A percentile compares a stretch with the other conserved stretches of the same genome.
Evolutionary conservation across 1,140 invertebrate genomes (phyloP).

Genomic region (Heliconius hermathena): DNA sequence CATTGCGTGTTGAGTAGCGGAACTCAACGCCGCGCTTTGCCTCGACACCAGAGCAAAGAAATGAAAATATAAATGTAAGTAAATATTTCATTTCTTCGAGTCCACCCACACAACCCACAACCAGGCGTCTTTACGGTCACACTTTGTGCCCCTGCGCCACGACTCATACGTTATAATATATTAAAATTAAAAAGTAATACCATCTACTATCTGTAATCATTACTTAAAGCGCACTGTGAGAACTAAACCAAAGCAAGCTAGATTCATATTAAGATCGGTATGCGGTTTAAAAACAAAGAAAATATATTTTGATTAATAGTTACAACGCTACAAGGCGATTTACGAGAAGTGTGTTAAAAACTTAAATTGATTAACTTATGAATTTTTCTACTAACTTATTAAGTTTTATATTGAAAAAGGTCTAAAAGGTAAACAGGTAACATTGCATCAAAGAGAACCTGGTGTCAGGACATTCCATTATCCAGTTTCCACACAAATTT

Average conservation of each 20-base stretch:
- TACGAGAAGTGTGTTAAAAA: not conserved
- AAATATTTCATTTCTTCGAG: too few species aligned
- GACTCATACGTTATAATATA: too few species aligned
- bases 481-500: too few species aligned
- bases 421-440: not conserved
- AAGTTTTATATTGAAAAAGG: not conserved
- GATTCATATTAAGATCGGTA: slow-evolving; percentile 27
- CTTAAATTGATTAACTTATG: not conserved
- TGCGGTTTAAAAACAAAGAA: slow-evolving; percentile 19
- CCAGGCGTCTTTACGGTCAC: too few species aligned
- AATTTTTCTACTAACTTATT: not conserved
- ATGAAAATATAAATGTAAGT: too few species aligned
- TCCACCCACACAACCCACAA: too few species aligned
- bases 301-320: slow-evolving; percentile 27
- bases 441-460: not conserved
- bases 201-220: not conserved
- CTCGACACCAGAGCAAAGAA: too few species aligned
- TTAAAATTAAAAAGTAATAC: not conserved
- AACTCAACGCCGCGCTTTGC: too few species aligned
- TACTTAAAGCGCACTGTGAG: not conserved
- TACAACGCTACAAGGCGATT: not conserved
- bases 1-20: too few species aligned
- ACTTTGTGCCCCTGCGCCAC: too few species aligned
- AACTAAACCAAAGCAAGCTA: not conserved
- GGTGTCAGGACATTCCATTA: too few species aligned